phyloP scores from a whole-genome alignment of 2,797 vertebrate species.

The Delichon dasypus region DNA sequence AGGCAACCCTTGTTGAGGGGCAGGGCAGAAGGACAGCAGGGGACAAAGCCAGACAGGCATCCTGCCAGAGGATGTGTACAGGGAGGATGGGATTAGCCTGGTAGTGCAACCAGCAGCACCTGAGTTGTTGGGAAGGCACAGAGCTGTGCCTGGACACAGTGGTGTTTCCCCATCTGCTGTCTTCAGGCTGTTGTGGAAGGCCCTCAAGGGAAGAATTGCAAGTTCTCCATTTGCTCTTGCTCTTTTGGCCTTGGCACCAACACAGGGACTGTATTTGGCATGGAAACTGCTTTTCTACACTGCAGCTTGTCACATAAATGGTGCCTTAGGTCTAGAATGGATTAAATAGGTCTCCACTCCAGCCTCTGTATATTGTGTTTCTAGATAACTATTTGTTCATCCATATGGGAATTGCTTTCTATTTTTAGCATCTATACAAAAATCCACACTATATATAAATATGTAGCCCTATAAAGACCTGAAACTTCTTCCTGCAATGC shows the following conservation, averaged over 20 bases:
- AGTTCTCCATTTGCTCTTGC: not conserved
- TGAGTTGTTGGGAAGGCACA: not conserved
- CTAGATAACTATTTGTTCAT: not conserved
- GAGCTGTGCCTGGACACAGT: accelerated
- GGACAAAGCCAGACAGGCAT: not conserved
- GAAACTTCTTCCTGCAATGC: not conserved
- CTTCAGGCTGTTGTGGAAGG: not conserved
- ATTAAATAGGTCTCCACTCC: not conserved
- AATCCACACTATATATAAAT: not conserved
- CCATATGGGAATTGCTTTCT: not conserved
- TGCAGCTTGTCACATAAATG: not conserved
- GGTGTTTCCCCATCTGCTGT: constrained; percentile 1
- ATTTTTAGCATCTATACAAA: not conserved
- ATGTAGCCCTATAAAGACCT: not conserved
- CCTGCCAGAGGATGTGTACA: accelerated
- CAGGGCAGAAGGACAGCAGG: not conserved
- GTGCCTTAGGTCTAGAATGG: not conserved
- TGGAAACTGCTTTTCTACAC: not conserved
- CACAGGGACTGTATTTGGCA: not conserved
- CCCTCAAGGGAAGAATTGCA: not conserved
- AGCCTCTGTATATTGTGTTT: not conserved
- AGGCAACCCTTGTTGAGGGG: not conserved
- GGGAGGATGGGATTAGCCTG: not conserved
- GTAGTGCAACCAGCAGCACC: not conserved
- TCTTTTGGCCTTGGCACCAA: constrained; percentile 20